Evolutionary conservation across 2,888 invertebrate genomes (phyloP).

Genomic region (Tenthredo mesomela): DNA sequence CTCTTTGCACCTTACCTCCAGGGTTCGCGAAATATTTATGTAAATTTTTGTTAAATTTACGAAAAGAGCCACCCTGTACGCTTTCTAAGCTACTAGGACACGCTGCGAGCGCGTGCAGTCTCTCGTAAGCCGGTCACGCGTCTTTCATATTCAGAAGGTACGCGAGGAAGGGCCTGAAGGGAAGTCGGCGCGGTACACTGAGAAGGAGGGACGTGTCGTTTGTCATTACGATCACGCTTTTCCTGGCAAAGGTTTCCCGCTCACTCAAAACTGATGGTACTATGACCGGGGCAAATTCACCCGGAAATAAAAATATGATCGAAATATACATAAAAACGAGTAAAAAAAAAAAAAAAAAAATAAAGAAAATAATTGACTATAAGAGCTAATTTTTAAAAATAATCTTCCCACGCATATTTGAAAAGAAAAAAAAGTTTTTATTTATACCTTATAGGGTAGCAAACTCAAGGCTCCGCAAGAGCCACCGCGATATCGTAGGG

Average conservation of each 20-base stretch:
- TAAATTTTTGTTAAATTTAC: background rate
- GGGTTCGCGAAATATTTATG: background rate
- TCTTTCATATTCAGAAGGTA: constrained; percentile 58
- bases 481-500: background rate
- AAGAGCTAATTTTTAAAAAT: background rate
- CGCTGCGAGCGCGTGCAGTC: constrained; percentile 41
- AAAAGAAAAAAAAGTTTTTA: background rate
- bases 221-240: constrained; percentile 52
- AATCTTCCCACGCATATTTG: background rate
- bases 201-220: constrained; percentile 52
- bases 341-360: background rate
- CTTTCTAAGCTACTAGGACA: constrained; percentile 9
- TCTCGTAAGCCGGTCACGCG: constrained; percentile 71
- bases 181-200: constrained; percentile 31
- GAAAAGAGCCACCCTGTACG: constrained; percentile 47
- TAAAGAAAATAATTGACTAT: background rate
- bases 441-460: too few species aligned
- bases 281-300: background rate
- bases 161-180: constrained; percentile 39
- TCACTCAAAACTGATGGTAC: background rate
- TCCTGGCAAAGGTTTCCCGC: constrained; percentile 27
- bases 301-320: constrained; percentile 9
- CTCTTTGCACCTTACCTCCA: background rate
- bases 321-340: background rate
- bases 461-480: too few species aligned